Evolutionary conservation across 2,888 invertebrate species (phyloP), one percentile per base, ranked within the genome.

Genomic region (Ischnura elegans): DNA sequence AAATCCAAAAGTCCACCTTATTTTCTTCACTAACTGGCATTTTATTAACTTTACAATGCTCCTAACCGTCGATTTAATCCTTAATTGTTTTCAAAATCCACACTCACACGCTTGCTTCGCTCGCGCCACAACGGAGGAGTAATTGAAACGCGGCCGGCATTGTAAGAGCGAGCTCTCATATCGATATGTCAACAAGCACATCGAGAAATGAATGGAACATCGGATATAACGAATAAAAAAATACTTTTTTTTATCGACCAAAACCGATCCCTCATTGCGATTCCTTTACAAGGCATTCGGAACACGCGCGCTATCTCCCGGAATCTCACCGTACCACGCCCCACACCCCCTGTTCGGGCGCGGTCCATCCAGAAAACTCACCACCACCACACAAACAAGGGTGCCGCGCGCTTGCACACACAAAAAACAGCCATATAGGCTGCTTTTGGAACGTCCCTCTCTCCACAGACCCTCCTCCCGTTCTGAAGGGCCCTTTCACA

Each of bases 221-320:
- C 76, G 76, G 76, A 36, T n/a, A 76, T 36, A 36, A 51, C 19
- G 51, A 51, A 51, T 19, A 51, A 51, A 51, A 51, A 51, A 51
- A 51, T 29, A 8, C 19, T 21, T 21, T 61, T 21, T 61, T 25
- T 25, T 13, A 76, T 76, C 76, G 76, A 76, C 25, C 76, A 76
- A n/a, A 51, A 29, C 76, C 76, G 76, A 76, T 76, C 36, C 36
- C 76, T 76, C 76, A 36, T 76, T 36, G 36, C 76, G 36, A 76
- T 76, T 76, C 76, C 76, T 36, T 76, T 76, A 36, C 76, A 76
- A 76, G 29, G 76, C 76, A 76, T 76, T 76, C 76, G 6, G 76
- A 76, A 36, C 76, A 76, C 36, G 76, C 76, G 76, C 76, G 76
- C 76, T 76, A 76, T 76, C 76, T 76, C 76, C 10, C 76, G 76